Evolutionary conservation across 2,113 vertebrate genomes (phyloP).

Genomic region (Anolis carolinensis): DNA sequence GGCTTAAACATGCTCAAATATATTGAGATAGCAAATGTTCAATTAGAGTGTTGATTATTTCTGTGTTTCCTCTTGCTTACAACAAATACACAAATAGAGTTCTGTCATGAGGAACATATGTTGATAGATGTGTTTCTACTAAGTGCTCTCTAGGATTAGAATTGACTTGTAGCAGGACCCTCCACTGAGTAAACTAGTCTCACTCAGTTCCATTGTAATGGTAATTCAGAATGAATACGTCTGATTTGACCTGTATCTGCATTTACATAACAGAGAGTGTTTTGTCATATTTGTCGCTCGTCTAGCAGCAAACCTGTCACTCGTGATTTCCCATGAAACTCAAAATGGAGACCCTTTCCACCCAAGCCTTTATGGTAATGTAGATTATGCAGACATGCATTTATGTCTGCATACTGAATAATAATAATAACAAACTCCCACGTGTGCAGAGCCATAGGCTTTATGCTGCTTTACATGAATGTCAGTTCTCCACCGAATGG

Average conservation of each 20-base stretch:
- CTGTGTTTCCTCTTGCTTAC: slow-evolving; percentile 21
- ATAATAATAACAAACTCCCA: background rate
- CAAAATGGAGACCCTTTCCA: background rate
- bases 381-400: background rate
- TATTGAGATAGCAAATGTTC: slow-evolving; percentile 22
- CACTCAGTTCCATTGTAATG: slow-evolving; percentile 4
- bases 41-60: slow-evolving; percentile 10
- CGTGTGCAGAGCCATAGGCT: background rate
- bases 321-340: background rate
- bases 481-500: background rate
- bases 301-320: slow-evolving; percentile 21
- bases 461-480: background rate
- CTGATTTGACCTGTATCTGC: background rate
- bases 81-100: slow-evolving; percentile 41
- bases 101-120: slow-evolving; percentile 34
- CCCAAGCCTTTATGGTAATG: background rate
- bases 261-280: background rate
- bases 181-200: slow-evolving; percentile 12
- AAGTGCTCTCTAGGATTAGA: slow-evolving; percentile 1
- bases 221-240: slow-evolving; percentile 16
- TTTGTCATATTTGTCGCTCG: slow-evolving; percentile 14
- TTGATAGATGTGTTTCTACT: background rate
- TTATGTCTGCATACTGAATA: background rate
- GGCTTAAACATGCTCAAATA: slow-evolving; percentile 31
- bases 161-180: background rate